Evolutionary conservation across 2,113 vertebrate species (phyloP).

Genomic region (Typhlomys cinereus): DNA sequence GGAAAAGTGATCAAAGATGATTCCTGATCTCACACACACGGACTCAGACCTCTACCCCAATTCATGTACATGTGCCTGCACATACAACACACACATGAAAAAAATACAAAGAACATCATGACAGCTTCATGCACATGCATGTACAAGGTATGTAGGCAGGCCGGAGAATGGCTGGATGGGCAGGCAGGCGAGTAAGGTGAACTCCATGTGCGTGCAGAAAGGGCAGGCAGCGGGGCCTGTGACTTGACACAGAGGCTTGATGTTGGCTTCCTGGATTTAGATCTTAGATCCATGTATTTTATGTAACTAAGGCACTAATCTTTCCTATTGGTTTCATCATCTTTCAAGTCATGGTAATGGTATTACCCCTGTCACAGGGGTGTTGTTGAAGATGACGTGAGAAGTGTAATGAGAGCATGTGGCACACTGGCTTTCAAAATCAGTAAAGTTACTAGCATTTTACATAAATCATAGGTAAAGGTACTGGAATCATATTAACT

Average conservation of each 20-base stretch:
- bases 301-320: background rate
- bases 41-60: no score
- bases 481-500: background rate
- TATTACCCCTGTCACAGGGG: background rate
- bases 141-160: no score
- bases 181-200: background rate
- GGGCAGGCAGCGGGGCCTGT: no score
- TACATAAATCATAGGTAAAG: background rate
- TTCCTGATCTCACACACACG: no score
- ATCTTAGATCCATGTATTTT: background rate
- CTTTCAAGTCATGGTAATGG: background rate
- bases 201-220: fast-evolving
- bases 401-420: background rate
- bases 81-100: no score
- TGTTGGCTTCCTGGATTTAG: background rate
- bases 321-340: background rate
- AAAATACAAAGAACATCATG: no score
- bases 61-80: no score
- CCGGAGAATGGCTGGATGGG: fast-evolving
- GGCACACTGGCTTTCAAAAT: background rate
- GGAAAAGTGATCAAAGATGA: no score
- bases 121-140: background rate
- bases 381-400: background rate
- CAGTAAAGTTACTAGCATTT: background rate
- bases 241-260: background rate